phyloP scores from a whole-genome alignment of 1,140 invertebrate genomes.

The Danaus melanippus region DNA sequence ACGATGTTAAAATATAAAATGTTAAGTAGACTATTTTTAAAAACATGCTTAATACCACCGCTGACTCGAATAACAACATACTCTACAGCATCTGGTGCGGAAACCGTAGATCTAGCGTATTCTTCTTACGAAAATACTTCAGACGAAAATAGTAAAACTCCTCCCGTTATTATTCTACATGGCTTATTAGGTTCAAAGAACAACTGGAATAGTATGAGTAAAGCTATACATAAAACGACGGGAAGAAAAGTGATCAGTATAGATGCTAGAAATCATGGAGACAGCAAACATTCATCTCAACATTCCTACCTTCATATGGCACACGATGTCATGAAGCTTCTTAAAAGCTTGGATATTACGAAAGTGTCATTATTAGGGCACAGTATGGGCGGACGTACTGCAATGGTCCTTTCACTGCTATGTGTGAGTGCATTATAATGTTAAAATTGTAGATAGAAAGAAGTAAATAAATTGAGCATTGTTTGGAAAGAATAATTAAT shows the following conservation, averaged over 20 bases:
- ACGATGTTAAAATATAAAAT: too few relatives aligned
- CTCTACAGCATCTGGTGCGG: slow-evolving; percentile 29
- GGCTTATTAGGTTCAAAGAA: slow-evolving; percentile 89
- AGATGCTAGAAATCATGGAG: slow-evolving; percentile 94
- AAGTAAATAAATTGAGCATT: too few relatives aligned
- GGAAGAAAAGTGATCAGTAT: slow-evolving; percentile 84
- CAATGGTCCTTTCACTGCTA: slow-evolving; percentile 86
- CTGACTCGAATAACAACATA: slow-evolving; percentile 14
- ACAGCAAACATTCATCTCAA: slow-evolving; percentile 84
- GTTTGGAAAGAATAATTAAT: too few relatives aligned
- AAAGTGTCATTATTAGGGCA: slow-evolving; percentile 87
- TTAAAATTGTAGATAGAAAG: too few relatives aligned
- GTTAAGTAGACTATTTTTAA: too few relatives aligned
- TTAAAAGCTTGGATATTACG: slow-evolving; percentile 76
- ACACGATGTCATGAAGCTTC: slow-evolving; percentile 81
- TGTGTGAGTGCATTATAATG: slow-evolving; percentile 68
- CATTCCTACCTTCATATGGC: slow-evolving; percentile 85
- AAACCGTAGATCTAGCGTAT: slow-evolving; percentile 62
- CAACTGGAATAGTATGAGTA: slow-evolving; percentile 90
- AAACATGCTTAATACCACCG: too few relatives aligned
- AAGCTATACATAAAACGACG: slow-evolving; percentile 79
- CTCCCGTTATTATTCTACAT: slow-evolving; percentile 89
- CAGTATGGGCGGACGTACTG: slow-evolving; percentile 92
- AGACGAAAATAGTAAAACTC: slow-evolving; percentile 26
- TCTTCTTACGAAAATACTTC: slow-evolving; percentile 62